These are phyloP conservation scores for Adelognathus sp. DNA, from an alignment of 2,888 invertebrate species.

Conservation along the genomic window DNA sequence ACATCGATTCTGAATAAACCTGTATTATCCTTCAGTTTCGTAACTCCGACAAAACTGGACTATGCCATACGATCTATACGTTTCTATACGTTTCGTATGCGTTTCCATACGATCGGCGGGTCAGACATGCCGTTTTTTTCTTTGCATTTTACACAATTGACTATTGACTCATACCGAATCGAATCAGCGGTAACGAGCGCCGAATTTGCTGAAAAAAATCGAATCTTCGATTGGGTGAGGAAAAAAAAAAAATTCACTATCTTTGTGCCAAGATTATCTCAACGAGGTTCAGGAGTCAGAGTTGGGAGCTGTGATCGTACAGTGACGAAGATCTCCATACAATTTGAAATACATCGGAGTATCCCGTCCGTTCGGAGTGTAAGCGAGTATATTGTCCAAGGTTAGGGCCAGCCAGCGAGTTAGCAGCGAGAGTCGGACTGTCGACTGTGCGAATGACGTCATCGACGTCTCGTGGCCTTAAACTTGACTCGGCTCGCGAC, in stretches of 20 bases:
- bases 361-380: conserved; percentile 62
- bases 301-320: neutral
- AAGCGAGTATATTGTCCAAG: conserved; percentile 73
- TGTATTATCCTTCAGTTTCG: conserved; percentile 24
- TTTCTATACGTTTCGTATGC: neutral
- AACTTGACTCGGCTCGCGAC: conserved; percentile 72
- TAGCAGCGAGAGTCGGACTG: conserved; percentile 37
- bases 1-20: neutral
- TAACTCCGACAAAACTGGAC: conserved; percentile 34
- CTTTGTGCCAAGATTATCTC: neutral
- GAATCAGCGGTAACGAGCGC: neutral
- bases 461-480: conserved; percentile 77
- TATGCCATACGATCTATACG: conserved; percentile 37
- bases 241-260: neutral
- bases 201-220: too few species aligned
- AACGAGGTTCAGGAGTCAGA: neutral
- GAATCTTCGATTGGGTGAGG: neutral
- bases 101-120: neutral
- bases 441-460: conserved; percentile 72
- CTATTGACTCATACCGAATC: neutral
- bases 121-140: neutral
- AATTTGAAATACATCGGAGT: conserved; percentile 47
- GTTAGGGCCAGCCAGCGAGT: conserved; percentile 68
- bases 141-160: neutral
- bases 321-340: neutral